Base-by-base conservation (phyloP, 2,797 vertebrate species). In the Myotis findleyi region DNA sequence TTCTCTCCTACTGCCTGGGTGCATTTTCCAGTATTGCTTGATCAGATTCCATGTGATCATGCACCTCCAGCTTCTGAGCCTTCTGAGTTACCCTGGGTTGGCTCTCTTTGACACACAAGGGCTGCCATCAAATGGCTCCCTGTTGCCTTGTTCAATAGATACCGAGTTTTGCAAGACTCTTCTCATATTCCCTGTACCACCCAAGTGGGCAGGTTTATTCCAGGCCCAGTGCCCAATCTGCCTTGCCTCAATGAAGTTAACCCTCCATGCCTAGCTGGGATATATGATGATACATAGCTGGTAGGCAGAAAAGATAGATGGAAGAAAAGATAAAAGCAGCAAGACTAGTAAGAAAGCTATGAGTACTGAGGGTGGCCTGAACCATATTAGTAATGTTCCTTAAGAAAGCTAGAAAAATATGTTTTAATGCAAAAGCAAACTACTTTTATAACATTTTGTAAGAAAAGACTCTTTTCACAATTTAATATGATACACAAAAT, bases 401-500 rank as follows among this genome's bases (percentile, higher is more conserved):
- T 86, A 80, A 85, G 27, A 95, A 69, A 83, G 3, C 41, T 69
- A 59, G 59, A 75, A 89, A 90, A 94, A 93, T 55, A n/a, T 33
- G 9, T 59, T 87, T 89, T 55, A 51, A 27, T 68, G n/a, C 33
- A 96, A 86, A 95, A 93, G 9, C n/a, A 33, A 92, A n/a, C 57
- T 76, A 41, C 75, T 92, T 96, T 91, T 87, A 68, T 89, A 57
- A 66, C 49, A 7, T 53, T 94, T 69, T 88, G 1, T 36, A 82
- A 59, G 11, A 93, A 73, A 94, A 91, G 23, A 76, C 0, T 51
- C n/a, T 33, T 89, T 64, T 87, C 38, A 80, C 30, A 88, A 87
- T 80, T 93, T 94, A 92, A 79, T 55, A 53, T 23, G 13, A 64
- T 77, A 86, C 41, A 81, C 41, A 89, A 95, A 96, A 87, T 88